Conservation (phyloP, 2,797 vertebrate species). For the Erethizon dorsatum region DNA sequence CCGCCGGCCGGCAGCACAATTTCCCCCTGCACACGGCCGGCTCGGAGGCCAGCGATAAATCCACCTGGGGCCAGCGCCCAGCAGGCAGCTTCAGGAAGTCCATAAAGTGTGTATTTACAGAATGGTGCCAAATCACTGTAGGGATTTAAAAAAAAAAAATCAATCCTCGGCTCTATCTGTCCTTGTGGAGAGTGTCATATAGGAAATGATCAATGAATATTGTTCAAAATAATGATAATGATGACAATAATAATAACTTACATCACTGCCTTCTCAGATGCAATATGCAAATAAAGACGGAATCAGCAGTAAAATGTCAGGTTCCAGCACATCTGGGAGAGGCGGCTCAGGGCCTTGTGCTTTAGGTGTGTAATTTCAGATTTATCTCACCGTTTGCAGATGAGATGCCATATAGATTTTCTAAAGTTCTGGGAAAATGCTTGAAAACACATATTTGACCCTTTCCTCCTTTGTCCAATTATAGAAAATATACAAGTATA, state of each 20-base stretch:
- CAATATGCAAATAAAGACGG: not conserved
- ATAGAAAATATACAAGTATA: not conserved
- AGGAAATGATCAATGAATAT: not conserved
- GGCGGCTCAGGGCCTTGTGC: accelerated
- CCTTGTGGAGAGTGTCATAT: not conserved
- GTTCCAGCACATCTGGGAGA: accelerated
- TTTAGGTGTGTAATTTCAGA: not conserved
- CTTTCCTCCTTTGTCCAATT: not conserved
- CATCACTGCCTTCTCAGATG: accelerated
- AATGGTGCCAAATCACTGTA: slow-evolving; percentile 53
- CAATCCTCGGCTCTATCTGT: not conserved
- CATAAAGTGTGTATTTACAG: slow-evolving; percentile 66
- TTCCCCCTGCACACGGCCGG: accelerated
- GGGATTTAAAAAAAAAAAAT: slow-evolving; percentile 60
- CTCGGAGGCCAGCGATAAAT: not conserved
- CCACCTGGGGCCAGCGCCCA: not conserved
- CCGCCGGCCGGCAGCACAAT: accelerated
- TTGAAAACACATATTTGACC: not conserved
- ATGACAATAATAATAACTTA: not conserved
- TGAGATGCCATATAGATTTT: not conserved
- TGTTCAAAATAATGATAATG: not conserved
- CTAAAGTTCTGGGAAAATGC: not conserved
- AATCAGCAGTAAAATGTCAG: accelerated
- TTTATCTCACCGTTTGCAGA: not conserved
- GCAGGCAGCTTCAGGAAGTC: slow-evolving; percentile 65